Conservation (phyloP, 2,888 invertebrate genomes). For the Girardia tigrina region DNA sequence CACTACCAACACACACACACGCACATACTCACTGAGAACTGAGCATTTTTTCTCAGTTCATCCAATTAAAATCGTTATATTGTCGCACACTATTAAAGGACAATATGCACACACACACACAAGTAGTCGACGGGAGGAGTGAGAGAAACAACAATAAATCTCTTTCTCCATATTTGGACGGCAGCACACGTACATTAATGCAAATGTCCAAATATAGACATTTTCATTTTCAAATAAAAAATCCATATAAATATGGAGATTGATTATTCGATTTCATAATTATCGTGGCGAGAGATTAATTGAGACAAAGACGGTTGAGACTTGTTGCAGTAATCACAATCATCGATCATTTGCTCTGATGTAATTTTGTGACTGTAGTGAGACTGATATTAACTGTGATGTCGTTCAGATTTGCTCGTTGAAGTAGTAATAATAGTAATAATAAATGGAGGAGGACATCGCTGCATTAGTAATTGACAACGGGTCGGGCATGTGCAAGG, state of each 20-base stretch:
- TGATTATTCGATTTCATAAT: background rate
- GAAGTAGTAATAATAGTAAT: background rate
- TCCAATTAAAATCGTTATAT: no score
- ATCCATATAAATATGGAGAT: background rate
- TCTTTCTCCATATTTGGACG: background rate
- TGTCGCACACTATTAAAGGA: background rate
- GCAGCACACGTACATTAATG: background rate
- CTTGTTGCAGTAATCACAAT: no score
- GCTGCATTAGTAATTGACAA: constrained; percentile 26
- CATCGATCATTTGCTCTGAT: no score
- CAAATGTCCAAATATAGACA: background rate
- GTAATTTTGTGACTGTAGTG: background rate
- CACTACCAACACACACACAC: background rate
- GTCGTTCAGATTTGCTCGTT: background rate
- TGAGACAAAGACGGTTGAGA: no score
- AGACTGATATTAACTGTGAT: background rate
- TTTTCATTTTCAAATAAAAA: background rate
- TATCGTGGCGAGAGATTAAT: no score
- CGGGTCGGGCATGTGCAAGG: constrained; percentile 11
- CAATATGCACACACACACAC: background rate
- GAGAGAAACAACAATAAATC: background rate
- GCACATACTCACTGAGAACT: background rate
- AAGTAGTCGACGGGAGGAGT: no score
- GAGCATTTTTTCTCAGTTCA: background rate
- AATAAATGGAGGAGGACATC: background rate